Base-by-base conservation (phyloP, 2,888 invertebrate species). In the Melipona beecheii region DNA sequence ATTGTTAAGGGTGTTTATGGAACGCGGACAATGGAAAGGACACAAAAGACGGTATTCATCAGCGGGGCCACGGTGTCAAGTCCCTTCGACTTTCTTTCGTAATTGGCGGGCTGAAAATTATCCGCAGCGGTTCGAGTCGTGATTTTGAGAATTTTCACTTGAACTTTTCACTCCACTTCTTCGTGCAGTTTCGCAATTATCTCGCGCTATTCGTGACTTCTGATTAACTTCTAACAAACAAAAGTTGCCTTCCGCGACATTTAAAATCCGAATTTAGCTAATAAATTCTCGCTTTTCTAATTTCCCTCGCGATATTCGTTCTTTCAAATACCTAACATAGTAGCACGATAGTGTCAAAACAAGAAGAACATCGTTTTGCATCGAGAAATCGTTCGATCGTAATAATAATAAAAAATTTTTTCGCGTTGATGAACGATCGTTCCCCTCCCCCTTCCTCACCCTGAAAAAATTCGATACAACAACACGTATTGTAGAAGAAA, bases 1-100 rank as follows among this genome's bases (percentile, higher is more conserved):
- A 49, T 58, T 71, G 66, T 71, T 58, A 64, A 75, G 75, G 77
- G 24, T 85, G 77, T 85, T 85, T 84, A 84, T 58, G 49, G 43
- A 69, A 9, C 43, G 6, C 49, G 69, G 31, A 83, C 69, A 84
- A 84, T 83, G 65, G 13, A 27, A 27, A 52, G 31, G 52, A 65
- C 66, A 81, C 50, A 68, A 58, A 19, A 36, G 49, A 11, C 43
- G n/a, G 3, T 50, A 60, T 72, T 60, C 81, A 49, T 81, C 75
- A 73, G 62, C 21, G 27, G 54, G 50, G 27, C 21, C 17, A 24
- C 31, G 31, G 49, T 31, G 62, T 4, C 9, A 6, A 24, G 15
- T 49, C 72, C 65, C 69, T 11, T 64, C 68, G 66, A 62, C 52
- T 75, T 24, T 3, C 52, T 75, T 24, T 3, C 1, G 50, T 83